phyloP scores from a whole-genome alignment of 92 coral and sea anemone species.

The Bergia puertoricense region DNA sequence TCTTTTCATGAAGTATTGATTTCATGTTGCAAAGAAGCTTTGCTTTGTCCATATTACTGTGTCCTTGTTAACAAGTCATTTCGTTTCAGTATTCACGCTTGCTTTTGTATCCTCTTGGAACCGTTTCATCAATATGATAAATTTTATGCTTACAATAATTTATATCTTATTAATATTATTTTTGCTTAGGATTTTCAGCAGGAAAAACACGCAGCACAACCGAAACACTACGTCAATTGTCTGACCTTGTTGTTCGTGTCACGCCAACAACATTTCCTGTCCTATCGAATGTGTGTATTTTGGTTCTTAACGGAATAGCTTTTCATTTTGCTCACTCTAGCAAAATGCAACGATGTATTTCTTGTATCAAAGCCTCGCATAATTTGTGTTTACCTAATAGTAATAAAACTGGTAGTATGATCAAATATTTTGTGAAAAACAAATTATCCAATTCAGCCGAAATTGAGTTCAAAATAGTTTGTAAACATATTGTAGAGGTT shows the following conservation, averaged over 20 bases:
- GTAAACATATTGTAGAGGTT: neutral
- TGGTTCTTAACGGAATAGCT: neutral
- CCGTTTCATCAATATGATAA: neutral
- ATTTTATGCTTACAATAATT: no score
- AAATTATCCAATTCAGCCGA: no score
- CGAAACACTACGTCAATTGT: neutral
- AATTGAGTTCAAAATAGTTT: neutral
- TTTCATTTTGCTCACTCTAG: no score
- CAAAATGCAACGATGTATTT: neutral
- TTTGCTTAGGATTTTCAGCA: neutral
- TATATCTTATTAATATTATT: no score
- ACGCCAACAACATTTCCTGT: neutral
- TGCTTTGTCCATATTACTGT: neutral
- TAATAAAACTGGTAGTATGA: no score
- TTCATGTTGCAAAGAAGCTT: conserved; percentile 19
- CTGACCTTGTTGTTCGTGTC: neutral
- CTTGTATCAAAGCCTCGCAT: no score
- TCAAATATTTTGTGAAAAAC: no score
- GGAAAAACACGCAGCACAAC: neutral
- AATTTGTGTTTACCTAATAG: no score
- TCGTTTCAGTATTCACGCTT: neutral
- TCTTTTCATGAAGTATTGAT: neutral
- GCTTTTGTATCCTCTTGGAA: no score
- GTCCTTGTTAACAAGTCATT: neutral
- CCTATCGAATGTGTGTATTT: neutral